Evolutionary conservation across 1,140 invertebrate genomes (phyloP).

Genomic region (Tetragonula clypearis): DNA sequence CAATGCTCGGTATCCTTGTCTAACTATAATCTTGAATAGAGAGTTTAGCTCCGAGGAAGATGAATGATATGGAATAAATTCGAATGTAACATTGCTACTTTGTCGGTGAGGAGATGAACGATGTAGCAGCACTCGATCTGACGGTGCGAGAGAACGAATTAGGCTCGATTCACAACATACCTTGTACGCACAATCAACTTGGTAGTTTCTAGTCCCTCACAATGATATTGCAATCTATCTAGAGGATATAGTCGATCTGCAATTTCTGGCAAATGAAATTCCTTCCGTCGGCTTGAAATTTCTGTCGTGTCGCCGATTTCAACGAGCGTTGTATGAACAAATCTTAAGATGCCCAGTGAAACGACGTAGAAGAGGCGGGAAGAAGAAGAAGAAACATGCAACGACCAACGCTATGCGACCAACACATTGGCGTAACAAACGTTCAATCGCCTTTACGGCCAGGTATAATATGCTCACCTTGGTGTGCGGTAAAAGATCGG

Average conservation of each 20-base stretch:
- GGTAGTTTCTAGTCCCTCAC: accelerated
- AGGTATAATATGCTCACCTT: not conserved
- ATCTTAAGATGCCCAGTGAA: slow-evolving; percentile 29
- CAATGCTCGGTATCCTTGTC: slow-evolving; percentile 26
- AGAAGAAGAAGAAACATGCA: slow-evolving; percentile 10
- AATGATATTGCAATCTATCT: not conserved
- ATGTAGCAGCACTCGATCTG: slow-evolving; percentile 38
- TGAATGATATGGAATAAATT: slow-evolving; percentile 52
- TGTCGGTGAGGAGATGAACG: slow-evolving; percentile 58
- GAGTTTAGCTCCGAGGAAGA: slow-evolving; percentile 64
- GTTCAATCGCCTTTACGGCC: too few species aligned
- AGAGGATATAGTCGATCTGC: too few species aligned
- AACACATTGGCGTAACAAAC: slow-evolving; percentile 38
- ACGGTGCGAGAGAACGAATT: slow-evolving; percentile 17
- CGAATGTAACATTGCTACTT: slow-evolving; percentile 58
- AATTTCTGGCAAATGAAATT: not conserved
- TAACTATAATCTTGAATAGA: slow-evolving; percentile 40
- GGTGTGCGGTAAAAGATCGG: not conserved
- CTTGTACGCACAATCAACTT: too few species aligned
- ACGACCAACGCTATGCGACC: not conserved
- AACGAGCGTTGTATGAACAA: slow-evolving; percentile 9
- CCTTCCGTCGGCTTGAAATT: not conserved
- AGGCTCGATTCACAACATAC: slow-evolving; percentile 11
- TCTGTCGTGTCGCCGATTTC: too few species aligned
- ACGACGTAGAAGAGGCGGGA: slow-evolving; percentile 5